A percentile compares a stretch with the other conserved stretches of the same genome.
Conservation (phyloP, 2,797 vertebrate species). For the Sylvia borin region DNA sequence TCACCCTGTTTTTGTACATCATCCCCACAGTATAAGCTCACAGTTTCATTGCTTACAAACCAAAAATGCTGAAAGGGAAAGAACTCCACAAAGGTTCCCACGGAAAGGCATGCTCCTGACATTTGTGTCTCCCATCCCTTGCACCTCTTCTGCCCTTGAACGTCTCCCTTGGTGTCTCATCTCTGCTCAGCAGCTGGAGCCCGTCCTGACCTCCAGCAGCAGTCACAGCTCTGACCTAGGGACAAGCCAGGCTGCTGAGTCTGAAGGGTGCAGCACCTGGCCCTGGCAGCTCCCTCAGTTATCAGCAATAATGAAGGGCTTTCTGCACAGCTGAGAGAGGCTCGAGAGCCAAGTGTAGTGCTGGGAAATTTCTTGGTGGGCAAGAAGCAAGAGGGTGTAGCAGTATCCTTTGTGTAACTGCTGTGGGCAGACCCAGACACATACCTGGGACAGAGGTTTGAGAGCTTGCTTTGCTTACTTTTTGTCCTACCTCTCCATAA, state of each 20-base stretch:
- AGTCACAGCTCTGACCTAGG: background rate
- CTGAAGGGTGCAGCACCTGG: background rate
- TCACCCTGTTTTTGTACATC: background rate
- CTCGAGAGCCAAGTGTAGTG: rapidly evolving
- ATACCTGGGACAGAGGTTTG: background rate
- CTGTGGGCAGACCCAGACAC: background rate
- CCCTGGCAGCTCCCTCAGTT: background rate
- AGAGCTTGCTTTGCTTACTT: background rate
- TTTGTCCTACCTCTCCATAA: background rate
- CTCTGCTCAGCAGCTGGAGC: background rate
- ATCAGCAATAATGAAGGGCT: background rate
- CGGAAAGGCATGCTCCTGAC: background rate
- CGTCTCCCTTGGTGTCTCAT: background rate
- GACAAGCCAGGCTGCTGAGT: background rate
- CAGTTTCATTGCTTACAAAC: background rate
- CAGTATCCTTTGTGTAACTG: rapidly evolving
- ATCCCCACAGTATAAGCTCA: background rate
- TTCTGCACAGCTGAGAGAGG: background rate
- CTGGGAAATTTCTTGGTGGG: background rate
- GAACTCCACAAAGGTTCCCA: background rate
- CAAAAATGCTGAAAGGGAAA: background rate
- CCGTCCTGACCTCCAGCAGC: background rate
- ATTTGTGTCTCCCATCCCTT: background rate
- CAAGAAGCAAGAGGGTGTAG: background rate
- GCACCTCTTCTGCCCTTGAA: background rate